These are phyloP conservation scores for Muricea muricata DNA, from an alignment of 92 coral and sea anemone species.

Conservation along the genomic window DNA sequence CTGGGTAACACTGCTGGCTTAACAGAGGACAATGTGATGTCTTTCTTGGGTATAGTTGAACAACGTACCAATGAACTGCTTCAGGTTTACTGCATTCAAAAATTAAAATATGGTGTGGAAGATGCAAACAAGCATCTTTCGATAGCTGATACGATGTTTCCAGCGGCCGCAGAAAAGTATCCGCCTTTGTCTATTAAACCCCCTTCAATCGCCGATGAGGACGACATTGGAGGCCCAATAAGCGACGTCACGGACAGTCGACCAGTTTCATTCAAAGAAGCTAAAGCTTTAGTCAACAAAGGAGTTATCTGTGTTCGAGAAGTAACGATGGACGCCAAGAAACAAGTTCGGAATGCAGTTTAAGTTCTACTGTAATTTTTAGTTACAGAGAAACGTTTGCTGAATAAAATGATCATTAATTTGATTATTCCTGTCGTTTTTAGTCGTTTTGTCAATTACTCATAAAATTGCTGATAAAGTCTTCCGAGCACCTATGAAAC, in stretches of 20 bases:
- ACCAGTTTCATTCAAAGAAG: slow-evolving; percentile 41
- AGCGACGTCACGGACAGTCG: not conserved
- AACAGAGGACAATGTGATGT: slow-evolving; percentile 83
- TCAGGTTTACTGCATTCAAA: slow-evolving; percentile 71
- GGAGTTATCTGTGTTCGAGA: slow-evolving; percentile 15
- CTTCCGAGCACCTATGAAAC: too few species aligned
- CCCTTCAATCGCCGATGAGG: slow-evolving; percentile 80
- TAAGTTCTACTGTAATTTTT: not conserved
- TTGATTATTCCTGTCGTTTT: too few species aligned
- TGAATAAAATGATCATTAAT: too few species aligned
- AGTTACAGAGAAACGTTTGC: too few species aligned
- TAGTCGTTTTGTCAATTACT: too few species aligned
- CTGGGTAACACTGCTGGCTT: slow-evolving; percentile 87
- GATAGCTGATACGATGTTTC: slow-evolving; percentile 72
- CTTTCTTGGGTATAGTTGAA: slow-evolving; percentile 90
- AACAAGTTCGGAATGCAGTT: slow-evolving; percentile 18
- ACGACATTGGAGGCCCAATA: slow-evolving; percentile 46
- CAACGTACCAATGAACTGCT: slow-evolving; percentile 89
- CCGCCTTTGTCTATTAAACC: slow-evolving; percentile 70
- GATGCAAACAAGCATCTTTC: slow-evolving; percentile 57
- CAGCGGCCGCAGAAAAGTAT: slow-evolving; percentile 73
- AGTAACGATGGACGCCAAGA: slow-evolving; percentile 1
- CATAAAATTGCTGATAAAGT: too few species aligned
- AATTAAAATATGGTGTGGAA: slow-evolving; percentile 64
- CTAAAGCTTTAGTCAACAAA: slow-evolving; percentile 33